Evolutionary conservation across 2,888 invertebrate species (phyloP).

Genomic region (Cyrtodaria siliqua): DNA sequence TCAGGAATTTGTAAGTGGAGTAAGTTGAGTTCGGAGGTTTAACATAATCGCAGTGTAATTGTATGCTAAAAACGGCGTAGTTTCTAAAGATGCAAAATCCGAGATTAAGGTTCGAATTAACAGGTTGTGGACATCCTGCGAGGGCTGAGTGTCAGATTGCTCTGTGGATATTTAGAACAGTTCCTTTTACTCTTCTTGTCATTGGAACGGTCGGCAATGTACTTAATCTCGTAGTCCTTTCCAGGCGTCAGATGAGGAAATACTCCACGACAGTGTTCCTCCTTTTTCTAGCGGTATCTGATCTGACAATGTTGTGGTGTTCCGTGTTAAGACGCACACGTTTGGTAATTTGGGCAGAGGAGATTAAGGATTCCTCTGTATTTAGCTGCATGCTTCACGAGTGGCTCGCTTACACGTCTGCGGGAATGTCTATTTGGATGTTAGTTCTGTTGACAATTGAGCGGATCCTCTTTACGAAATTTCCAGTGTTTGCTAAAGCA

Average conservation of each 20-base stretch:
- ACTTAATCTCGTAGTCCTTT: conserved; percentile 17
- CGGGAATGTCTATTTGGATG: conserved; percentile 2
- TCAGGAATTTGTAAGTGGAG: too few species aligned
- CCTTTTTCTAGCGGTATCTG: conserved; percentile 25
- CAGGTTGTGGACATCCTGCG: too few species aligned
- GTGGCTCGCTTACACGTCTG: conserved; percentile 1
- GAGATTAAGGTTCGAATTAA: too few species aligned
- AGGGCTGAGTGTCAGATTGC: too few species aligned
- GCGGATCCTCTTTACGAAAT: conserved; percentile 1
- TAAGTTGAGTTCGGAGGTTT: too few species aligned
- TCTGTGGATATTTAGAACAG: conserved; percentile 5
- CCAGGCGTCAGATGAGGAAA: conserved; percentile 5
- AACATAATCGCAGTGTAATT: too few species aligned
- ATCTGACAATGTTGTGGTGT: background rate
- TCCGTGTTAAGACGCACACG: too few species aligned
- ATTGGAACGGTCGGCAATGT: conserved; percentile 31
- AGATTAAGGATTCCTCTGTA: too few species aligned
- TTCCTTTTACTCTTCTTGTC: conserved; percentile 16
- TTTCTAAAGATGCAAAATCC: too few species aligned
- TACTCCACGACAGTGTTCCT: conserved; percentile 29
- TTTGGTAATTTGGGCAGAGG: too few species aligned
- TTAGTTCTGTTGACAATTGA: conserved; percentile 5
- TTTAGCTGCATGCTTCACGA: too few species aligned
- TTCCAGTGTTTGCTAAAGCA: background rate
- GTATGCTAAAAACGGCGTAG: too few species aligned